Evolutionary conservation across 2,797 vertebrate genomes (phyloP).

Genomic region (Myoxocephalus aenaeus): DNA sequence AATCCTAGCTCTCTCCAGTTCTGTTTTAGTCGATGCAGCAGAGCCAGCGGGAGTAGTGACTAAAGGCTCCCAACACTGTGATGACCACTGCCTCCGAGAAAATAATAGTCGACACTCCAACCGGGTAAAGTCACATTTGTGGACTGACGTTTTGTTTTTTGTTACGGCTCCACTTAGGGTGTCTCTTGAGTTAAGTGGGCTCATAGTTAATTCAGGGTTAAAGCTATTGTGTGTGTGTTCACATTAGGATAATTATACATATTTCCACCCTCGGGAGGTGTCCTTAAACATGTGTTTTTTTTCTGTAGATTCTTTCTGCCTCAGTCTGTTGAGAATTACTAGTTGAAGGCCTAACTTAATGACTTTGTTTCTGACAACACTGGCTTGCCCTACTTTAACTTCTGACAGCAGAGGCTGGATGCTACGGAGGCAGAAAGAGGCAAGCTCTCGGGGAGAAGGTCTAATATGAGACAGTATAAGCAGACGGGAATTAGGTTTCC

Average conservation of each 20-base stretch:
- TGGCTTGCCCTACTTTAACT: background rate
- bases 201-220: background rate
- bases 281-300: background rate
- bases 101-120: background rate
- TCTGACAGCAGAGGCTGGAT: background rate
- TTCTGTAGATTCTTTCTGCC: background rate
- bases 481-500: background rate
- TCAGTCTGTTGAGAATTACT: background rate
- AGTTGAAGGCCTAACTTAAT: background rate
- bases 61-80: slow-evolving; percentile 1
- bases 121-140: background rate
- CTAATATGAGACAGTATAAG: background rate
- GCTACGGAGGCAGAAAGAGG: background rate
- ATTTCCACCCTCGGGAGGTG: background rate
- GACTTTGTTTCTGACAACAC: background rate
- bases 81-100: background rate
- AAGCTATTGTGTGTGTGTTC: background rate
- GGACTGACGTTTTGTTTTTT: background rate
- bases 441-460: background rate
- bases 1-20: background rate
- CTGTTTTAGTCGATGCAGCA: background rate
- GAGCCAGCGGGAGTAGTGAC: slow-evolving; percentile 1
- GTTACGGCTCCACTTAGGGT: background rate
- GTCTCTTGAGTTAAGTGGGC: background rate
- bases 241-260: background rate